Base-by-base conservation (phyloP, 2,113 vertebrate species). In the Chlamydotis undulata region DNA sequence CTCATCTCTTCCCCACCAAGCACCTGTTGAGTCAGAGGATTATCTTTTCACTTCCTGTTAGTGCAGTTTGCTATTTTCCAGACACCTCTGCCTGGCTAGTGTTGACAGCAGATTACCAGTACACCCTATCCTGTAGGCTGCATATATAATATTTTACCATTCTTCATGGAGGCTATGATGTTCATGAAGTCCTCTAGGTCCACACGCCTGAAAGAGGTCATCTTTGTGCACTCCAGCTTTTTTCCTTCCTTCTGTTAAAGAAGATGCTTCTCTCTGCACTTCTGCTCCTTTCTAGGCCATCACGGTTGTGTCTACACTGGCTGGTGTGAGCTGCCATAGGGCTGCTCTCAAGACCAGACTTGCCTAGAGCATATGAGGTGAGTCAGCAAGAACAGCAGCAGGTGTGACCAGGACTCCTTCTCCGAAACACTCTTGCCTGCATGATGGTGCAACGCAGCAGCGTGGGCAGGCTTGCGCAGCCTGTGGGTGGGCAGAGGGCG, bases 291-390 rank as follows among this genome's bases (percentile, higher is more conserved):
- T 65, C 79, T 63, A 55, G 13, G 35, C 39, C 6, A 4, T 47
- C 43, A 14, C 1, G 2, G 35, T 47, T 84, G 4, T 14, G 12
- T 13, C 49, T 68, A 5, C 31, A 23, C 29, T 0, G 1, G 1
- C 12, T 67, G 25, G 31, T 28, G 10, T 0, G 0, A 91, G 53
- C 8, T 69, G 70, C 57, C 4, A 1, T 23, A 64, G 43, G 70
- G 75, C 78, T 90, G 55, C 53, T 82, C 26, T 90, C 74, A 71
- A 73, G 85, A 76, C 39, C 39, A 80, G 53, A 18, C 63, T 83
- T 83, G 78, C 45, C 39, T 47, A 10, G 0, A 3, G 21, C 60
- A 6, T 3, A 18, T 63, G 39, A 11, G 39, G 21, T 63, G 49
- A 93, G 56, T 69, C 67, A 75, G 69, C 14, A 76, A 45, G 70